A percentile compares a stretch with the other conserved stretches of the same genome.
Conservation (phyloP, 30 jellyfish, hydroid and myxozoan genomes). For the Aurelia sp. region DNA sequence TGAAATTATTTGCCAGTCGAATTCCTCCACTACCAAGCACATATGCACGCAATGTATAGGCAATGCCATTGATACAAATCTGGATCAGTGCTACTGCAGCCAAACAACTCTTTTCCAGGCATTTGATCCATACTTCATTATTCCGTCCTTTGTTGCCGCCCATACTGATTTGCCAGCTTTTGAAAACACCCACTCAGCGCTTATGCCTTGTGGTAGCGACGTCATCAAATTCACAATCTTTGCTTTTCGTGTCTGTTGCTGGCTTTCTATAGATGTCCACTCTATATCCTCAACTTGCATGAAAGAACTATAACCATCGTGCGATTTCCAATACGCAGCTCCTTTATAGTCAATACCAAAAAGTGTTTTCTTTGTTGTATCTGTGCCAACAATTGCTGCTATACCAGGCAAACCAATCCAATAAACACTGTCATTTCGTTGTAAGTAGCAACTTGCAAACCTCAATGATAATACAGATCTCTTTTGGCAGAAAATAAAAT, state of each 20-base stretch:
- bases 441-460: background rate
- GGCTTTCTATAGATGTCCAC: constrained; percentile 18
- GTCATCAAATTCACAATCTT: background rate
- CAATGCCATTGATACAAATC: too few relatives aligned
- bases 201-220: constrained; percentile 3
- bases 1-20: too few relatives aligned
- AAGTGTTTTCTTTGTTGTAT: constrained; percentile 15
- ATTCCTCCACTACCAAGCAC: too few relatives aligned
- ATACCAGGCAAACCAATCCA: constrained; percentile 26
- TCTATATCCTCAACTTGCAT: constrained; percentile 15
- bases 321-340: background rate
- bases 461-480: background rate
- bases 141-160: constrained; percentile 35
- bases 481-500: constrained; percentile 15
- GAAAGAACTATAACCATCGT: background rate
- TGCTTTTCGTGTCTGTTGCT: constrained; percentile 17
- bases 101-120: background rate
- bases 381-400: constrained; percentile 20
- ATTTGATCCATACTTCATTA: background rate
- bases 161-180: background rate
- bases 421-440: background rate
- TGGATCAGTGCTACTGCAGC: background rate
- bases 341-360: constrained; percentile 8
- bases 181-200: background rate
- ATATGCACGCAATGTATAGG: too few relatives aligned